A percentile compares a stretch with the other conserved stretches of the same genome.
These are phyloP conservation scores for Adelognathus sp. DNA, from an alignment of 2,888 invertebrate species.

Conservation along the genomic window DNA sequence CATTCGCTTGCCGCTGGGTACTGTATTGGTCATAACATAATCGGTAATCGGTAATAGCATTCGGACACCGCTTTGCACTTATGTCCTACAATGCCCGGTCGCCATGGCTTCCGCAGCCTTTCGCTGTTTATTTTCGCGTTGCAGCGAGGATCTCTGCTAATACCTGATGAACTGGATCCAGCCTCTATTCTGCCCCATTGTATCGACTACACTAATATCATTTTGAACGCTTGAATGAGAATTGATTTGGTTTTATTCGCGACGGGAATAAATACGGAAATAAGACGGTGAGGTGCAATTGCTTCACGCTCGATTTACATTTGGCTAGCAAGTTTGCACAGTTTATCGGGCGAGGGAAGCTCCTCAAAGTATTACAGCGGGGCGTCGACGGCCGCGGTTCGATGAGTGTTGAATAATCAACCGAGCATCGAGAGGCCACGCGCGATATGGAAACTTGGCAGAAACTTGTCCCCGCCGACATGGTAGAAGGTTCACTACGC, in stretches of 20 bases:
- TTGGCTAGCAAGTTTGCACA: neutral
- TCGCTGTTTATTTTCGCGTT: neutral
- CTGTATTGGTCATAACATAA: neutral
- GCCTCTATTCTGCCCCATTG: neutral
- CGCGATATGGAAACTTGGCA: conserved; percentile 44
- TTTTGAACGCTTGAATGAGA: neutral
- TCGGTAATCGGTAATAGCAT: conserved; percentile 1
- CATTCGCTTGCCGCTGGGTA: neutral
- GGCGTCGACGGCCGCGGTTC: conserved; percentile 2
- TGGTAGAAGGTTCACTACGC: conserved; percentile 47
- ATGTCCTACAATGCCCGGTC: neutral
- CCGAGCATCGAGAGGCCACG: conserved; percentile 1
- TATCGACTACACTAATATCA: neutral
- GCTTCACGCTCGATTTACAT: conserved; percentile 5
- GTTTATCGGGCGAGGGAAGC: neutral
- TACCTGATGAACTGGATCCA: neutral
- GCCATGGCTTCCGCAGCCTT: neutral
- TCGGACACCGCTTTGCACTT: neutral
- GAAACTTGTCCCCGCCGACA: conserved; percentile 31
- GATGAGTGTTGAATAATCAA: conserved; percentile 26
- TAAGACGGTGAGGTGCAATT: neutral
- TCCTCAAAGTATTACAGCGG: neutral
- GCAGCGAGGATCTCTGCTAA: neutral
- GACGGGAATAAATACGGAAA: neutral
- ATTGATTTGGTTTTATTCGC: neutral